Evolutionary conservation across 2,888 invertebrate species (phyloP).

Genomic region (Pristionchus mayeri): DNA sequence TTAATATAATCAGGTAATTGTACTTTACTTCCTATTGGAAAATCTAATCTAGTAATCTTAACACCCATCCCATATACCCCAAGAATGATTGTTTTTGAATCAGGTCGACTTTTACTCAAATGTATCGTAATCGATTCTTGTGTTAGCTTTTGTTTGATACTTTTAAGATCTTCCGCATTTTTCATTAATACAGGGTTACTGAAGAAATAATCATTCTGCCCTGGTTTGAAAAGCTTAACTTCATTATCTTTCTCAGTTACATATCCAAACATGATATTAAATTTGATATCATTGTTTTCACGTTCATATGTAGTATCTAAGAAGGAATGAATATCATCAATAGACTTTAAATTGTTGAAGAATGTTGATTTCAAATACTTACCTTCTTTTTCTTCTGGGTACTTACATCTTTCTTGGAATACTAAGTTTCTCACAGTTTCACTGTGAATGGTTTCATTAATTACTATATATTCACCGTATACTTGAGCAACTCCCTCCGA

Average conservation of each 20-base stretch:
- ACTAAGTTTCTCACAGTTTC: constrained; percentile 38
- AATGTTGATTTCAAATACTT: constrained; percentile 50
- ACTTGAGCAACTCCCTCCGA: constrained; percentile 50
- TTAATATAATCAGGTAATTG: constrained; percentile 46
- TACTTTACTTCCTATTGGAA: constrained; percentile 50
- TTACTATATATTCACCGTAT: constrained; percentile 47
- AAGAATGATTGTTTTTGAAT: constrained; percentile 50
- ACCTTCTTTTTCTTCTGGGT: constrained; percentile 48
- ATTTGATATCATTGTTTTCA: constrained; percentile 52
- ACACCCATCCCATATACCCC: constrained; percentile 51
- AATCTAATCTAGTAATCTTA: constrained; percentile 53
- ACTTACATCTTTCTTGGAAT: constrained; percentile 45
- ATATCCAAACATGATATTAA: constrained; percentile 50
- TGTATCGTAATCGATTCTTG: constrained; percentile 50
- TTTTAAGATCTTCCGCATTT: constrained; percentile 50
- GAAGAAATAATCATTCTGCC: constrained; percentile 51
- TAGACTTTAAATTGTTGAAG: constrained; percentile 50
- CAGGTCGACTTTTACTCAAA: constrained; percentile 47
- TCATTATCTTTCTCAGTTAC: constrained; percentile 52
- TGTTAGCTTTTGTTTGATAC: constrained; percentile 50
- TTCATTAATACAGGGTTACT: constrained; percentile 42
- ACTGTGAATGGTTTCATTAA: constrained; percentile 49
- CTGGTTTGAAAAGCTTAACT: constrained; percentile 50
- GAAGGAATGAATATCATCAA: constrained; percentile 19
- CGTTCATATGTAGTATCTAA: constrained; percentile 48